These are phyloP conservation scores for Varanus komodoensis DNA, from an alignment of 2,113 vertebrate species.

Conservation along the genomic window DNA sequence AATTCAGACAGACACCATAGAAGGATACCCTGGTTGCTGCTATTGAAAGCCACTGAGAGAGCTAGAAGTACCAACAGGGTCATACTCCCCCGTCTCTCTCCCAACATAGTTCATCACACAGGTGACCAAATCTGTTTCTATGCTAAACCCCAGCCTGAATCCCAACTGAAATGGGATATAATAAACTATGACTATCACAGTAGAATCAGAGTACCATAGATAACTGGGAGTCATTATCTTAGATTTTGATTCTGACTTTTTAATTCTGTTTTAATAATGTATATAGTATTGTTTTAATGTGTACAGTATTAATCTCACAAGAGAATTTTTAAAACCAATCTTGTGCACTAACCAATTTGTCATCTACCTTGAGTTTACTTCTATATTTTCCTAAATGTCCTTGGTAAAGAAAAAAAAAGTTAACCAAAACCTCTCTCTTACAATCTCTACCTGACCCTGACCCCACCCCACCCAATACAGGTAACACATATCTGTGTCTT, in stretches of 20 bases:
- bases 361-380: constrained; percentile 29
- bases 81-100: no score
- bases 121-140: no score
- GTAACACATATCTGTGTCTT: constrained; percentile 61
- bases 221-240: background rate
- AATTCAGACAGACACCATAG: no score
- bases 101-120: no score
- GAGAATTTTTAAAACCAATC: constrained; percentile 3
- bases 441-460: constrained; percentile 40
- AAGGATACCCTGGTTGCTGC: no score
- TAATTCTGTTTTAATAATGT: background rate
- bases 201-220: background rate
- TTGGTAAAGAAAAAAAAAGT: constrained; percentile 10
- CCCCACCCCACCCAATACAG: constrained; percentile 35
- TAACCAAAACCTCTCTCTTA: constrained; percentile 42
- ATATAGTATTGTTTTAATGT: background rate
- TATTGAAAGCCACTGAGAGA: no score
- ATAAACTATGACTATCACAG: background rate
- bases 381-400: constrained; percentile 23
- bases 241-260: background rate
- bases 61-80: no score
- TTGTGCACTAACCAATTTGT: constrained; percentile 20
- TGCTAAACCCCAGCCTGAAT: no score
- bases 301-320: background rate
- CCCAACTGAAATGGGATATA: no score